A percentile compares a stretch with the other conserved stretches of the same genome.
These are phyloP conservation scores for Sebastes goodei DNA, from an alignment of 2,797 vertebrate species.

Conservation along the genomic window DNA sequence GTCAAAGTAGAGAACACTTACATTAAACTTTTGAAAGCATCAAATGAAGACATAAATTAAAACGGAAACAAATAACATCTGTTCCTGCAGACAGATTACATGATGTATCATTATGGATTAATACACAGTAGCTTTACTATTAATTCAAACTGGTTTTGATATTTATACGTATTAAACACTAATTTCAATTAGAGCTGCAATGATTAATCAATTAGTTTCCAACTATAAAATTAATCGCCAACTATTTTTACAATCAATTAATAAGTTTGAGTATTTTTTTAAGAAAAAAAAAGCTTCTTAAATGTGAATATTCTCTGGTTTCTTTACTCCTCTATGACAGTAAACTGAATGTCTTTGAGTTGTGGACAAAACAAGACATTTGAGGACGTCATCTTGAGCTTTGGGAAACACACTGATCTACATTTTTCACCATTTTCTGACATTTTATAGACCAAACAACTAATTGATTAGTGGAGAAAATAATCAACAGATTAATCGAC, in stretches of 20 bases:
- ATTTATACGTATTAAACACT: not conserved
- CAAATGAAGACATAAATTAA: not conserved
- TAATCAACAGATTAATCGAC: not conserved
- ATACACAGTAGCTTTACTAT: not conserved
- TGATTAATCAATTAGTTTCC: no score
- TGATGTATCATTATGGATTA: not conserved
- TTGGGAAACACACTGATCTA: no score
- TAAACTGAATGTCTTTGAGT: no score
- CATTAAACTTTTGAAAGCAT: not conserved
- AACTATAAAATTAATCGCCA: no score
- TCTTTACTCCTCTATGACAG: no score
- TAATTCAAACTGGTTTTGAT: not conserved
- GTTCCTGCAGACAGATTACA: not conserved
- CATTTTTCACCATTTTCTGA: not conserved
- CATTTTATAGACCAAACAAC: no score
- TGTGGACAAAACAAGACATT: accelerated
- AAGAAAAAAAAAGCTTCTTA: not conserved
- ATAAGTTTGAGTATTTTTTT: not conserved
- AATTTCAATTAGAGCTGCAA: no score
- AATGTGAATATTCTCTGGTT: no score
- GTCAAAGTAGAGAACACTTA: constrained; percentile 2
- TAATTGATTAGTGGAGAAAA: not conserved
- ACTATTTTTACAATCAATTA: no score
- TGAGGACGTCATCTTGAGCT: no score
- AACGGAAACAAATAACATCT: not conserved